phyloP scores from a whole-genome alignment of 2,888 invertebrate genomes.

The Drosophila eohydei region DNA sequence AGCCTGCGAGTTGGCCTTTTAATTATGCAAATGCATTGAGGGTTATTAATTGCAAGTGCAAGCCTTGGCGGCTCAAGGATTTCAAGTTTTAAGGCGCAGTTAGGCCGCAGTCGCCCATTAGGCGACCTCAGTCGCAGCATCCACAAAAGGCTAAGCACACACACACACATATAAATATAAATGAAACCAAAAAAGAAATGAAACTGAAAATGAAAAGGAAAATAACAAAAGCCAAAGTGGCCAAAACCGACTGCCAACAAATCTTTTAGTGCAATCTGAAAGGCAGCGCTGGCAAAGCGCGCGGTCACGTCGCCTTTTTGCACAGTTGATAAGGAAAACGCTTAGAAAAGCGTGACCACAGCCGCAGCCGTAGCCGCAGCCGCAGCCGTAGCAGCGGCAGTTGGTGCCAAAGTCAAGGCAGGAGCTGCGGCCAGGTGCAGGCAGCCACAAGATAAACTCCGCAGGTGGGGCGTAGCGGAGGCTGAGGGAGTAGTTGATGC shows the following conservation, averaged over 20 bases:
- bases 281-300: conserved; percentile 55
- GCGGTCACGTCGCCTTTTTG: conserved; percentile 66
- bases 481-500: conserved; percentile 8
- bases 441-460: conserved; percentile 73
- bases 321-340: conserved; percentile 69
- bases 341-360: conserved; percentile 80
- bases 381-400: neutral
- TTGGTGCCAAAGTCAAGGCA: conserved; percentile 38
- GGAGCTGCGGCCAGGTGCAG: conserved; percentile 42
- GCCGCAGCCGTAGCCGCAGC: conserved; percentile 32
- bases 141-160: conserved; percentile 33
- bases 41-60: conserved; percentile 71
- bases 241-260: conserved; percentile 52
- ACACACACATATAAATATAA: neutral
- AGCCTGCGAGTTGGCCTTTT: conserved; percentile 50
- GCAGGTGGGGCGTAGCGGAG: conserved; percentile 1
- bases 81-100: conserved; percentile 44
- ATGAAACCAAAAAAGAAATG: conserved; percentile 26
- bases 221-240: conserved; percentile 69
- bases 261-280: conserved; percentile 77
- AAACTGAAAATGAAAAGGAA: conserved; percentile 17
- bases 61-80: conserved; percentile 29
- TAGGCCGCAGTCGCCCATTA: conserved; percentile 63
- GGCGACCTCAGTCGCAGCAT: conserved; percentile 38
- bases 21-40: conserved; percentile 77